Evolutionary conservation across 2,113 vertebrate species (phyloP).

Genomic region (Haplochromis burtoni): DNA sequence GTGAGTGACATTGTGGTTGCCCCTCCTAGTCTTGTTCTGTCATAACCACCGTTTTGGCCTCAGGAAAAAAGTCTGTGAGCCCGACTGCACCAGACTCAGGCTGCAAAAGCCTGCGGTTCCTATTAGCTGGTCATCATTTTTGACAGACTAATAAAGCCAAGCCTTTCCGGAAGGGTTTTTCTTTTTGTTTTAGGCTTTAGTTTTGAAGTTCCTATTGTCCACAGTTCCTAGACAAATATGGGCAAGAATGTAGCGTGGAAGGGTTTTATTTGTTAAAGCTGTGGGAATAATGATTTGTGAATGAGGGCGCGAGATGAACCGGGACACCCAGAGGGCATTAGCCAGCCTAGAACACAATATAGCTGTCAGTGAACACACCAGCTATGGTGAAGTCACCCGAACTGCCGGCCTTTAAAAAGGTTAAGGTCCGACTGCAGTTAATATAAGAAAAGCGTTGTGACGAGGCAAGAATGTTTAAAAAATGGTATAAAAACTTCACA

Average conservation of each 20-base stretch:
- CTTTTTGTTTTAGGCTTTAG: constrained; percentile 31
- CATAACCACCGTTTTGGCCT: constrained; percentile 8
- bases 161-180: constrained; percentile 30
- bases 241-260: constrained; percentile 12
- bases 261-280: constrained; percentile 46
- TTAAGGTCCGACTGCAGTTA: background rate
- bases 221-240: constrained; percentile 24
- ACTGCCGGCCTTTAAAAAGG: background rate
- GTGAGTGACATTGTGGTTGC: constrained; percentile 47
- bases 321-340: background rate
- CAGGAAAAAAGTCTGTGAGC: background rate
- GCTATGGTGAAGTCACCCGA: background rate
- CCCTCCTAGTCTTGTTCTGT: constrained; percentile 21
- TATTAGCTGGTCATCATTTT: constrained; percentile 45
- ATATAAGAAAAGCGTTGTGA: background rate
- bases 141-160: constrained; percentile 54
- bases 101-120: constrained; percentile 40
- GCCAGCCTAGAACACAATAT: background rate
- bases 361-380: background rate
- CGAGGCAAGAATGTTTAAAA: background rate
- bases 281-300: constrained; percentile 13
- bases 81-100: constrained; percentile 9
- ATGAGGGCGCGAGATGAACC: background rate
- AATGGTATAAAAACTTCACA: background rate
- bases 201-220: constrained; percentile 36